These are phyloP conservation scores for Amblyjoppa proteus DNA, from an alignment of 2,888 invertebrate genomes.

Conservation along the genomic window DNA sequence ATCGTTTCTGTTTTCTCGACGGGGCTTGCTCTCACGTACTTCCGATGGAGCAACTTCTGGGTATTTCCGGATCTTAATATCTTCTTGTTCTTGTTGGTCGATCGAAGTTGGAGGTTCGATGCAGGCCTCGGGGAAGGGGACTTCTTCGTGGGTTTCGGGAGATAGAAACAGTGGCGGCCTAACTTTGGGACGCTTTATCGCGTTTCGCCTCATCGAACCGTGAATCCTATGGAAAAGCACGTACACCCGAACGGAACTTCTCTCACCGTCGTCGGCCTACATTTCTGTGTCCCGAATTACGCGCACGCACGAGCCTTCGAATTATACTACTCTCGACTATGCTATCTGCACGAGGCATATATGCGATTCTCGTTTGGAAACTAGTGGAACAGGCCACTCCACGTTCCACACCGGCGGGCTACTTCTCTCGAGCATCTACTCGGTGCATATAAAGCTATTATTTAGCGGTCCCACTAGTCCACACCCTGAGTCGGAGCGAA, in stretches of 20 bases:
- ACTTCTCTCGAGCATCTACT: neutral
- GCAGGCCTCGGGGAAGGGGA: neutral
- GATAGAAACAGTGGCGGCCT: conserved; percentile 43
- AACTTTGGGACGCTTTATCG: conserved; percentile 73
- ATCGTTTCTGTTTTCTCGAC: neutral
- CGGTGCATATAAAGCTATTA: neutral
- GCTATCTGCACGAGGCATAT: conserved; percentile 8
- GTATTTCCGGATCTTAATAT: conserved; percentile 41
- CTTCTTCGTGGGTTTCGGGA: conserved; percentile 12
- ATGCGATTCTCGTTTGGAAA: conserved; percentile 2
- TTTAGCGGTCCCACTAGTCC: no score
- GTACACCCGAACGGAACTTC: conserved; percentile 49
- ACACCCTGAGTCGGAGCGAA: neutral
- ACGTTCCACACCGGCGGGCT: neutral
- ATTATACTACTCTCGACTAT: conserved; percentile 28
- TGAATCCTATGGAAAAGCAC: conserved; percentile 70
- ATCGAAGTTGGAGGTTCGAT: conserved; percentile 34
- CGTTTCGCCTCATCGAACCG: conserved; percentile 74
- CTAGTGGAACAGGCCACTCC: neutral
- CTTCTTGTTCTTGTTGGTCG: conserved; percentile 40
- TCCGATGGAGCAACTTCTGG: neutral
- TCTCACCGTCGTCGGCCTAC: conserved; percentile 30
- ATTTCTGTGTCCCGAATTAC: conserved; percentile 57
- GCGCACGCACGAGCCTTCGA: conserved; percentile 24
- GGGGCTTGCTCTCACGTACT: neutral